A percentile compares a stretch with the other conserved stretches of the same genome.
phyloP scores from a whole-genome alignment of 2,113 vertebrate species.

The Puma concolor region DNA sequence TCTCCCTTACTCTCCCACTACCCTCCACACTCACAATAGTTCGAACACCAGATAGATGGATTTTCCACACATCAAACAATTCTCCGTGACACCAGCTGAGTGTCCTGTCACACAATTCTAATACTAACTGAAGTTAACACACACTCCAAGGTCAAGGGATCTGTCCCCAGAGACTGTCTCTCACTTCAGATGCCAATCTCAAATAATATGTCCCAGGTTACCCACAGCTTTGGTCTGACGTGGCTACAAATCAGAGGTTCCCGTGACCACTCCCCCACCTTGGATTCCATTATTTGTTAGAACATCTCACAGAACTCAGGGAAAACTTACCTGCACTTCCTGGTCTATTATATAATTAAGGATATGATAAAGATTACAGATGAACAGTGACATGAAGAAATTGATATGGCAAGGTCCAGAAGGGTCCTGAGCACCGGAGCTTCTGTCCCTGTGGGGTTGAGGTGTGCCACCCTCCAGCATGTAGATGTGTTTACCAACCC shows the following conservation, averaged over 20 bases:
- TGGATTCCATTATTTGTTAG: neutral
- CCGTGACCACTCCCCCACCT: no score
- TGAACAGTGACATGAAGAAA: neutral
- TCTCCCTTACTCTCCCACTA: neutral
- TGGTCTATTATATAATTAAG: neutral
- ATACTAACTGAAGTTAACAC: neutral
- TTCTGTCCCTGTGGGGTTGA: neutral
- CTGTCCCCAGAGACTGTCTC: neutral
- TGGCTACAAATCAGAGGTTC: neutral
- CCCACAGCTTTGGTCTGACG: neutral
- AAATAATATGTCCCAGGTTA: neutral
- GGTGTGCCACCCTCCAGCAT: neutral
- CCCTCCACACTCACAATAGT: neutral
- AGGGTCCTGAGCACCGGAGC: neutral
- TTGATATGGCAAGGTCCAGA: neutral
- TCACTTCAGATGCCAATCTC: neutral
- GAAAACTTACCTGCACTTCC: neutral
- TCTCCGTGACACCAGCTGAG: neutral
- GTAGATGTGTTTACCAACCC: neutral
- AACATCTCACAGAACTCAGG: neutral
- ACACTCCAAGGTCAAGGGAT: neutral
- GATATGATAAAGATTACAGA: neutral
- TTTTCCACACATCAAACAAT: neutral
- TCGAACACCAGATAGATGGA: neutral
- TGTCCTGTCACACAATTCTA: neutral